phyloP scores from a whole-genome alignment of 2,113 vertebrate genomes.

The Cebidichthys violaceus region DNA sequence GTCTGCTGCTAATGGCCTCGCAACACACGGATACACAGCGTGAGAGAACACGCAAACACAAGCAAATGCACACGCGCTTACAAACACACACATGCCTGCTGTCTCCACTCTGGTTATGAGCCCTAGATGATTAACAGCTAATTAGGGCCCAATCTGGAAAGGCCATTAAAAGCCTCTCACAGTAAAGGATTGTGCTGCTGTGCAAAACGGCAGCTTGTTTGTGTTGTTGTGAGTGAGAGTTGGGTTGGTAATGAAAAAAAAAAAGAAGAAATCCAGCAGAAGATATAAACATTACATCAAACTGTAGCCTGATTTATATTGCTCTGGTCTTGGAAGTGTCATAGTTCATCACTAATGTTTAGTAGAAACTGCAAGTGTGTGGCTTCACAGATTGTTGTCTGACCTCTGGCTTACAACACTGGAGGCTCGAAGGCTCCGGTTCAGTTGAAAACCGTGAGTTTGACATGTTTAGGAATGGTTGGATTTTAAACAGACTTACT shows the following conservation, averaged over 20 bases:
- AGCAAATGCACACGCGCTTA: conserved; percentile 44
- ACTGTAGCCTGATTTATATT: conserved; percentile 47
- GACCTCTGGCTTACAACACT: conserved; percentile 34
- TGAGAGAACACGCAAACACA: conserved; percentile 71
- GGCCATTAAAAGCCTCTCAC: conserved; percentile 79
- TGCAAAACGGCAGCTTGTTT: conserved; percentile 75
- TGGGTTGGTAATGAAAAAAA: conserved; percentile 39
- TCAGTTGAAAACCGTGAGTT: conserved; percentile 48
- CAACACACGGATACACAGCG: conserved; percentile 75
- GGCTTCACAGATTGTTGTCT: conserved; percentile 29
- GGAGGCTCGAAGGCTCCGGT: conserved; percentile 24
- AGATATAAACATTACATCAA: conserved; percentile 55
- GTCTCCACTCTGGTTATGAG: conserved; percentile 82
- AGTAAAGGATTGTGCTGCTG: conserved; percentile 76
- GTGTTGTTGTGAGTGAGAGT: conserved; percentile 60
- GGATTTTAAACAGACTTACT: conserved; percentile 63
- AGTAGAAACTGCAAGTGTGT: conserved; percentile 16
- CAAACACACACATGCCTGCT: conserved; percentile 73
- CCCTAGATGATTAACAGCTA: conserved; percentile 87
- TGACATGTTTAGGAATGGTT: conserved; percentile 48
- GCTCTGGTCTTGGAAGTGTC: conserved; percentile 33
- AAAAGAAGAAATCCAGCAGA: background rate
- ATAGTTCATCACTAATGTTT: conserved; percentile 51
- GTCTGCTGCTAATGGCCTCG: conserved; percentile 83
- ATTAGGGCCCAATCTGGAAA: conserved; percentile 86